Percentiles rank a stretch among this genome's conserved stretches.
Evolutionary conservation across 2,113 vertebrate species (phyloP).

Genomic region (Pygoscelis adeliae): DNA sequence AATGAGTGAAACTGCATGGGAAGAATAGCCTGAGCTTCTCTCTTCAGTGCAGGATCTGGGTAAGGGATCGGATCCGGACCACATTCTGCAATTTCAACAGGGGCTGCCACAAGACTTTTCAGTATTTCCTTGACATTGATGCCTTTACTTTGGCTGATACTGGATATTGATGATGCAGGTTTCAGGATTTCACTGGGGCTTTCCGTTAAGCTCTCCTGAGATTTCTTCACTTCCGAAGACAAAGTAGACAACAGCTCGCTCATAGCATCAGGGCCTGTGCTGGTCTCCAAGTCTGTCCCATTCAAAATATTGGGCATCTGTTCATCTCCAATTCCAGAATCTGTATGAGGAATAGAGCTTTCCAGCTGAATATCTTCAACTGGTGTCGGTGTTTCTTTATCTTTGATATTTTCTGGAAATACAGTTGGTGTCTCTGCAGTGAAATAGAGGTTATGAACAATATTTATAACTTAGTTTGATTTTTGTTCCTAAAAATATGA

Average conservation of each 20-base stretch:
- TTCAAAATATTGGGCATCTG: constrained; percentile 84
- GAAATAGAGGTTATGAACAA: constrained; percentile 43
- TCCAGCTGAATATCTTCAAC: constrained; percentile 82
- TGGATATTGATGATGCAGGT: constrained; percentile 82
- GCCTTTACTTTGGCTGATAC: constrained; percentile 91
- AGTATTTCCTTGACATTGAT: constrained; percentile 96
- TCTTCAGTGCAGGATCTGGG: constrained; percentile 89
- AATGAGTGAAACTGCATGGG: constrained; percentile 98
- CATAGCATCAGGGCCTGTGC: constrained; percentile 80
- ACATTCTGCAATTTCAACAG: constrained; percentile 85
- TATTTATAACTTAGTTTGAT: not conserved
- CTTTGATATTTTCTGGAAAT: constrained; percentile 83
- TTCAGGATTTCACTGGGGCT: constrained; percentile 84
- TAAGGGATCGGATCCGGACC: constrained; percentile 87
- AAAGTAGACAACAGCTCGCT: constrained; percentile 86
- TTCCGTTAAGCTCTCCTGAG: constrained; percentile 85
- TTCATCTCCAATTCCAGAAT: constrained; percentile 90
- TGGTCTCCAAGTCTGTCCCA: constrained; percentile 83
- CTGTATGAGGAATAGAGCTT: constrained; percentile 84
- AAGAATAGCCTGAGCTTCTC: constrained; percentile 86
- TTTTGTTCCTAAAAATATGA: not conserved
- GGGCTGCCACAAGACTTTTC: constrained; percentile 92
- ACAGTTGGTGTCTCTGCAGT: constrained; percentile 81
- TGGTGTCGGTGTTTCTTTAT: constrained; percentile 77
- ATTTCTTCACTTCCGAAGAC: constrained; percentile 89